Base-by-base conservation (phyloP, 2,113 vertebrate genomes). In the Atrichornis clamosus region DNA sequence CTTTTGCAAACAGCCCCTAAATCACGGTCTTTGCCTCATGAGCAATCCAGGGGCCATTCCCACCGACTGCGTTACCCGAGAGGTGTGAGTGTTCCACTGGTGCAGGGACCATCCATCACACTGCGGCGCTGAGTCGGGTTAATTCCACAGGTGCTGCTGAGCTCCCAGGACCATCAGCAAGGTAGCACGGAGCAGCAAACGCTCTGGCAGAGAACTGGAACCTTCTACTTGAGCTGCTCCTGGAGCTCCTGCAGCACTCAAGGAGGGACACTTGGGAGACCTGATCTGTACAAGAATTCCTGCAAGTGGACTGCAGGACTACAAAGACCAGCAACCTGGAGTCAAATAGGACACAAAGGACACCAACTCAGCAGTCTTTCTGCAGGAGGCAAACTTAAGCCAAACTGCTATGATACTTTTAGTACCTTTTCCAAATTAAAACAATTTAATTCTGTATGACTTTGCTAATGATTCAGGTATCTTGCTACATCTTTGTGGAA, bases 51-150 rank as follows among this genome's bases (percentile, higher is more conserved):
- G 41, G 37, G 15, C 24, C 26, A 8, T 53, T 88, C 39, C 37
- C 37, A 76, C 1, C 1, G 53, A 28, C 32, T 39, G 27, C 0
- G 0, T 35, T 46, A n/a, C 50, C 26, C 0, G 0, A 68, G 44
- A 78, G 47, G 19, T 3, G 2, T 0, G 2, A 84, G 26, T 28
- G 49, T 64, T 76, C 72, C 6, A 5, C 1, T 23, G 58, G 42
- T 32, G 32, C 28, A 37, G 7, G 20, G 39, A 70, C 21, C 5
- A 7, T 17, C 39, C 3, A 2, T 46, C 56, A 63, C 21, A 11
- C 27, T 35, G 19, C 16, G 5, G 55, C 0, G 0, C 0, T 10
- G 49, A 73, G 41, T 3, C 17, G 14, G 20, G 11, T 10, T 19
- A 65, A 53, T 35, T 27, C 60, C 21, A 30, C 6, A 53, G 42